A percentile compares a stretch with the other conserved stretches of the same genome.
These are phyloP conservation scores for Sebastes itinus DNA, from an alignment of 2,797 vertebrate species.

Conservation along the genomic window DNA sequence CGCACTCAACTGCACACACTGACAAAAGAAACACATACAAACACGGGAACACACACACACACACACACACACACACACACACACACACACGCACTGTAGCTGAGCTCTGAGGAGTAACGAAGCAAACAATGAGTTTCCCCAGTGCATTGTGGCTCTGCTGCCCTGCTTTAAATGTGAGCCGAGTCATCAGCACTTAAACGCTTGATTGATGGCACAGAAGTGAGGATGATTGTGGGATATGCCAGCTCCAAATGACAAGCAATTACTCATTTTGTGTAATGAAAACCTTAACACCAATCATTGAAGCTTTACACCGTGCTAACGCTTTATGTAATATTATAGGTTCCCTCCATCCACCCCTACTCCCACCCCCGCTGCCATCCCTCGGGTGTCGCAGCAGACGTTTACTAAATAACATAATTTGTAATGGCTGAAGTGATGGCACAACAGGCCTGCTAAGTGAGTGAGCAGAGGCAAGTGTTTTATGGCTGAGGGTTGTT, in stretches of 20 bases:
- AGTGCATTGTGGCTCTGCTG: conserved; percentile 74
- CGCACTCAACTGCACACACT: conserved; percentile 27
- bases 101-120: conserved; percentile 74
- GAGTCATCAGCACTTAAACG: conserved; percentile 85
- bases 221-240: conserved; percentile 86
- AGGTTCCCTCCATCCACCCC: conserved; percentile 78
- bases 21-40: conserved; percentile 19
- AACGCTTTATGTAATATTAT: conserved; percentile 85
- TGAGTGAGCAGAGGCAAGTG: conserved; percentile 71
- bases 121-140: conserved; percentile 81
- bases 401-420: conserved; percentile 87
- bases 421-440: conserved; percentile 85
- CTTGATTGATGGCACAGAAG: conserved; percentile 86
- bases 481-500: conserved; percentile 51
- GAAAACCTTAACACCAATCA: conserved; percentile 88
- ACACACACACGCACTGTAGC: conserved; percentile 27
- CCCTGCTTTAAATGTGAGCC: conserved; percentile 79
- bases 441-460: conserved; percentile 77
- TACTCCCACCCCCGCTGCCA: conserved; percentile 59
- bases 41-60: conserved; percentile 10
- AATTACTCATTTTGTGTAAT: conserved; percentile 88
- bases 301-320: conserved; percentile 81
- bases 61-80: conserved; percentile 16
- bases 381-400: conserved; percentile 81
- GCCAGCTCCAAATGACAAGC: conserved; percentile 85